Base-by-base conservation (phyloP, 1,140 invertebrate genomes). In the Drosophila subpulchrella region DNA sequence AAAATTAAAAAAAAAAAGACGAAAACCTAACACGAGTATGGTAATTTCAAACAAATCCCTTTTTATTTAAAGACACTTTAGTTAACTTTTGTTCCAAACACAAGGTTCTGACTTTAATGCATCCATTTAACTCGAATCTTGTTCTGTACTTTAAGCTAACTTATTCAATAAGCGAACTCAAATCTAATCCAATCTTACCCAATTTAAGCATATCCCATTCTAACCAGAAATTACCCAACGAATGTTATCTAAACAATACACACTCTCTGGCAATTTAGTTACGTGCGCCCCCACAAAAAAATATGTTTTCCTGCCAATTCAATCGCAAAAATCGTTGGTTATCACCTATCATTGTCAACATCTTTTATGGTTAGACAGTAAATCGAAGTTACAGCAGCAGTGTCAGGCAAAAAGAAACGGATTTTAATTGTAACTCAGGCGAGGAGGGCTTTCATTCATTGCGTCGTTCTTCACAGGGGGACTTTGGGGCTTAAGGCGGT, bases 291-390 rank as follows among this genome's bases (percentile, higher is more conserved):
- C 42, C 2, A 12, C 2, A 36, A 15, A 11, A 15, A 51, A 20
- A 17, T 51, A 36, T 13, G 36, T 36, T 32, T 50, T 34, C 17
- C 48, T 50, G 47, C 1, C 47, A 48, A 48, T 32, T 47, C 27
- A 13, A 47, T n/a, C 12, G 24, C 13, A n/a, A n/a, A n/a, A n/a
- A n/a, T n/a, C n/a, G n/a, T n/a, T n/a, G 20, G 20, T 20, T 20
- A 20, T 2, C 20, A 0, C 20, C 20, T 20, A 13, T 47, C 24
- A 8, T 48, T 30, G 13, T 13, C 20, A 2, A 27, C 11, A 12
- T 20, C 24, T 13, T 48, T 34, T 32, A n/a, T 34, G 30, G 32
- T 51, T 51, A 51, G 50, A 51, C 50, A 51, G 36, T 36, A 51
- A 17, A 17, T 51, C 32, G 10, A 20, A 51, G 30, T 51, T 51